A percentile compares a stretch with the other conserved stretches of the same genome.
Conservation (phyloP, 2,113 vertebrate species). For the Saguinus midas region DNA sequence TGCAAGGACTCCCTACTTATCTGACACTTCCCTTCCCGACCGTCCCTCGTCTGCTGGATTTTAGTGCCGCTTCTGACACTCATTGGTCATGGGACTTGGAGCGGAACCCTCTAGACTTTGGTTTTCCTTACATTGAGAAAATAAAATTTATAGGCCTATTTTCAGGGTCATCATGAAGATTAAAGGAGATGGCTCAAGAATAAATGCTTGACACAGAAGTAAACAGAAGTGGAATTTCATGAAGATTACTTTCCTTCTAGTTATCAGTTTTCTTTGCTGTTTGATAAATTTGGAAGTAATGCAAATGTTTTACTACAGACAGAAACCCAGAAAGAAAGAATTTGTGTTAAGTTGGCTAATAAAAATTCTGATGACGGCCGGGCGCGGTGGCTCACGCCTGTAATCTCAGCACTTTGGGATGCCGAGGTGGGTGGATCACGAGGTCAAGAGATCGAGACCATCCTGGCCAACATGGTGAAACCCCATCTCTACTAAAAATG, state of each 20-base stretch:
- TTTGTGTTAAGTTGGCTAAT: neutral
- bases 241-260: neutral
- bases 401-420: too few species aligned
- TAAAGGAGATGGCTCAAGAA: neutral
- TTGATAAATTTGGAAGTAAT: neutral
- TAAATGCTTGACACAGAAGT: neutral
- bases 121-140: neutral
- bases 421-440: too few species aligned
- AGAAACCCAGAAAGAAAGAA: neutral
- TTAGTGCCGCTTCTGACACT: neutral
- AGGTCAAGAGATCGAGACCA: too few species aligned
- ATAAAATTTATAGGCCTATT: neutral
- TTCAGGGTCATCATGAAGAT: neutral
- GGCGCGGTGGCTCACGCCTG: too few species aligned
- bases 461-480: too few species aligned
- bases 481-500: too few species aligned
- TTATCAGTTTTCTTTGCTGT: neutral
- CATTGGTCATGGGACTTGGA: neutral
- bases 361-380: neutral
- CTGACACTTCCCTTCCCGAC: neutral
- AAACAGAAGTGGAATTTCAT: neutral
- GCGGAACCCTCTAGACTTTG: neutral
- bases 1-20: neutral
- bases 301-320: neutral
- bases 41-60: neutral